phyloP scores from a whole-genome alignment of 2,888 invertebrate species.

The Desoria tigrina region DNA sequence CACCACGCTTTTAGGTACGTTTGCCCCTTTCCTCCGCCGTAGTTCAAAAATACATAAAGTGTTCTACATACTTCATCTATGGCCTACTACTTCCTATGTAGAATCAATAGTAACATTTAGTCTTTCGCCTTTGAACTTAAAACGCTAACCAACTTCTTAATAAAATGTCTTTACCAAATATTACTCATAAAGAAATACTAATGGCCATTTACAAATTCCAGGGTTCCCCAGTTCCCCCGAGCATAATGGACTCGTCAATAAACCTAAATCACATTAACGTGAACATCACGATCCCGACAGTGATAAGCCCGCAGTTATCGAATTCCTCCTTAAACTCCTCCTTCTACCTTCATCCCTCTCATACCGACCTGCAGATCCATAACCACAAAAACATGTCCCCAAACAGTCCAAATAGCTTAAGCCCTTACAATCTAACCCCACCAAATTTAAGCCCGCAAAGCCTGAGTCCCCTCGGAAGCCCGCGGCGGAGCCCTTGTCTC shows the following conservation, averaged over 20 bases:
- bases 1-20: too few relatives aligned
- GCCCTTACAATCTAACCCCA: constrained; percentile 50
- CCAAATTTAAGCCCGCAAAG: constrained; percentile 52
- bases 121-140: too few relatives aligned
- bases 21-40: too few relatives aligned
- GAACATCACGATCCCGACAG: constrained; percentile 37
- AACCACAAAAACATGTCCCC: not conserved
- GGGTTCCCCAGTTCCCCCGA: constrained; percentile 52
- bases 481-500: constrained; percentile 50
- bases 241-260: constrained; percentile 42
- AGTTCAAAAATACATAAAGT: too few relatives aligned
- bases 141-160: too few relatives aligned
- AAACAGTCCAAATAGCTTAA: constrained; percentile 51
- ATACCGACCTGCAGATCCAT: constrained; percentile 15
- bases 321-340: constrained; percentile 52
- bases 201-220: constrained; percentile 13
- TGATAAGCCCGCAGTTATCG: constrained; percentile 48
- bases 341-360: constrained; percentile 37
- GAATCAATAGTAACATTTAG: too few relatives aligned
- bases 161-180: not conserved
- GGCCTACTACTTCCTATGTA: too few relatives aligned
- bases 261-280: constrained; percentile 47
- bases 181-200: not conserved
- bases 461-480: constrained; percentile 50
- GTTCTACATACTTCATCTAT: too few relatives aligned